These are phyloP conservation scores for Cotesia typhae DNA, from an alignment of 1,140 invertebrate genomes.

Conservation along the genomic window DNA sequence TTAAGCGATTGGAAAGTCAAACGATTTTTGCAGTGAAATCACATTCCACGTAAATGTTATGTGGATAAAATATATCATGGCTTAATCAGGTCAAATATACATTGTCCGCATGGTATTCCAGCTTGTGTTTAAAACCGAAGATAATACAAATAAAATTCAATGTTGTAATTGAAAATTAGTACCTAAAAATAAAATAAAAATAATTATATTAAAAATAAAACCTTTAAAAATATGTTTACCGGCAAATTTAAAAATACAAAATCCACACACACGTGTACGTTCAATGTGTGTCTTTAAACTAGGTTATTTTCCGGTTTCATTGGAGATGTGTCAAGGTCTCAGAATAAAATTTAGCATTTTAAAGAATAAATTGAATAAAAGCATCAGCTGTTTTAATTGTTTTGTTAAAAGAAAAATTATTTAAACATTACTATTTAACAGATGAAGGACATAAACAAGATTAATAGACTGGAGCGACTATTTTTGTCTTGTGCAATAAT, in stretches of 20 bases:
- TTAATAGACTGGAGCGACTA: slow-evolving; percentile 21
- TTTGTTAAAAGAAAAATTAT: background rate
- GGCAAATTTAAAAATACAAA: slow-evolving; percentile 15
- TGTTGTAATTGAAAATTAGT: background rate
- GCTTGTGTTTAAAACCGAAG: no score
- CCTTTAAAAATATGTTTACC: background rate
- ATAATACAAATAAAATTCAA: no score
- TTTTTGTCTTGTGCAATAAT: slow-evolving; percentile 28
- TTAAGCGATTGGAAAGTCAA: no score
- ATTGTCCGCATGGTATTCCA: no score
- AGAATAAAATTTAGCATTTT: background rate
- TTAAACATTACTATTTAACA: background rate
- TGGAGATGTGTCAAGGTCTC: slow-evolving; percentile 6
- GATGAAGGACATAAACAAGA: background rate
- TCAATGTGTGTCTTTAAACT: slow-evolving; percentile 20
- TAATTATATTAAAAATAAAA: background rate
- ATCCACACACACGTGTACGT: slow-evolving; percentile 3
- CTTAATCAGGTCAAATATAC: slow-evolving; percentile 4
- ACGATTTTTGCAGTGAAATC: slow-evolving; percentile 1
- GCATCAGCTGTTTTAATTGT: background rate
- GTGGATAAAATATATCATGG: background rate
- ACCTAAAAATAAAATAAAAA: background rate
- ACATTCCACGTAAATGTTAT: background rate
- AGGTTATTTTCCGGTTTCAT: slow-evolving; percentile 25
- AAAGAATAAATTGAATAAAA: background rate